A percentile compares a stretch with the other conserved stretches of the same genome.
These are phyloP conservation scores for Adelphocoris suturalis DNA, from an alignment of 2,888 invertebrate genomes.

Conservation along the genomic window DNA sequence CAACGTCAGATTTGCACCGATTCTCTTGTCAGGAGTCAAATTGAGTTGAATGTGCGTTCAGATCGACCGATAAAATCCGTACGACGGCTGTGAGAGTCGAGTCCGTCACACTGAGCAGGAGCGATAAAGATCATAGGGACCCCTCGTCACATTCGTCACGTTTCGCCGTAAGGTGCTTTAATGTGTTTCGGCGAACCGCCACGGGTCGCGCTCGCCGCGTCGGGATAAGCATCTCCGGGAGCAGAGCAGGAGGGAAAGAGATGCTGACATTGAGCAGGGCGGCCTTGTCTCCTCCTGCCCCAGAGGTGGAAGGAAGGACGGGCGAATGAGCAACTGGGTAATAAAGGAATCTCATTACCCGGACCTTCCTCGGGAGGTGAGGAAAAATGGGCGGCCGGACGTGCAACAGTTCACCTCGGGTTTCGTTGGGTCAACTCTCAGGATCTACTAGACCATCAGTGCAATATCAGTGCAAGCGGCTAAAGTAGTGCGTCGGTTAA, in stretches of 20 bases:
- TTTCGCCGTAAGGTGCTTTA: background rate
- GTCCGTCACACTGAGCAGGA: background rate
- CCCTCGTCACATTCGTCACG: too few species aligned
- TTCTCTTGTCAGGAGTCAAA: too few species aligned
- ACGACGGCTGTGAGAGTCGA: background rate
- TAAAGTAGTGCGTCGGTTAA: too few species aligned
- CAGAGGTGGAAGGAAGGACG: slow-evolving; percentile 66
- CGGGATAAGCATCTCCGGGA: background rate
- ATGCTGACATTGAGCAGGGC: slow-evolving; percentile 55
- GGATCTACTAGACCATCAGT: too few species aligned
- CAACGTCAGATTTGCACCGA: too few species aligned
- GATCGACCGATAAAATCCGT: background rate
- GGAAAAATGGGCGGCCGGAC: slow-evolving; percentile 45
- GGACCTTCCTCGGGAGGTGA: slow-evolving; percentile 46
- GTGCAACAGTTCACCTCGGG: slow-evolving; percentile 44
- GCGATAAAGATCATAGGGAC: too few species aligned
- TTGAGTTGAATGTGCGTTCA: background rate
- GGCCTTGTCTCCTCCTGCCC: background rate
- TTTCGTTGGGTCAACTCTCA: background rate
- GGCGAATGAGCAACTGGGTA: slow-evolving; percentile 69
- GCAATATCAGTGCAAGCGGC: too few species aligned
- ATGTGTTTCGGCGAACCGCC: background rate
- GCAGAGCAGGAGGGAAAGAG: slow-evolving; percentile 16
- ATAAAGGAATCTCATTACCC: slow-evolving; percentile 68
- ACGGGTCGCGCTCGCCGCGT: background rate